Evolutionary conservation across 2,797 vertebrate species (phyloP).

Genomic region (Emys orbicularis): DNA sequence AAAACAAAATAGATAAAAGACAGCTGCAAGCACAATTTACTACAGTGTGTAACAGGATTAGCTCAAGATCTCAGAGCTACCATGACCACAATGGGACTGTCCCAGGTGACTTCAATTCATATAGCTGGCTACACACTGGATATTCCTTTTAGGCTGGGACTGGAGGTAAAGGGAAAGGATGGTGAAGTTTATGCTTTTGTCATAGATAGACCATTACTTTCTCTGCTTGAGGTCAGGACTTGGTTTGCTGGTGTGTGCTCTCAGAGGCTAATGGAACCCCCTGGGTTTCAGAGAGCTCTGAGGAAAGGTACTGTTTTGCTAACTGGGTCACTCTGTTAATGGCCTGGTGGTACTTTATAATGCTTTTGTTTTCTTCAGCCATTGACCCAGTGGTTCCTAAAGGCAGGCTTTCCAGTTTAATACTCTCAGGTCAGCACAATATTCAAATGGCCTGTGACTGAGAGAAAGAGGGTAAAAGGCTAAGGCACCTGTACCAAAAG

Average conservation of each 20-base stretch:
- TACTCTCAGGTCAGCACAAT: background rate
- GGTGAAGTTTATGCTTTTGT: background rate
- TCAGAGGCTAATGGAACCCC: background rate
- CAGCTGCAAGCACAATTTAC: background rate
- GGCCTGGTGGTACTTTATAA: background rate
- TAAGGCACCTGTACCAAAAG: background rate
- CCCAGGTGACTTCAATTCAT: background rate
- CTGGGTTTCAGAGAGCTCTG: background rate
- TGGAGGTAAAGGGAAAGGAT: fast-evolving
- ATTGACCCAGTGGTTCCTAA: too few species aligned
- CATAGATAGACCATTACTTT: background rate
- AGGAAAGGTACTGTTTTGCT: background rate
- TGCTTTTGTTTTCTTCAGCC: background rate
- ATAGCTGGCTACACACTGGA: background rate
- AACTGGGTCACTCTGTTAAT: background rate
- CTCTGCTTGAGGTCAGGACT: background rate
- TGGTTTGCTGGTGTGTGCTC: background rate
- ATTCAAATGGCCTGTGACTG: background rate
- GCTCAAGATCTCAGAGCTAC: fast-evolving
- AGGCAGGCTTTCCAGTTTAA: too few species aligned
- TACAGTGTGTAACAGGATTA: background rate
- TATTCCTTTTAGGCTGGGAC: background rate
- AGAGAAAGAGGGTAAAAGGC: background rate
- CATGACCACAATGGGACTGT: background rate
- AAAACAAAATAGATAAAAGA: background rate